phyloP scores from a whole-genome alignment of 2,113 vertebrate species.

The Eurystomus gularis region DNA sequence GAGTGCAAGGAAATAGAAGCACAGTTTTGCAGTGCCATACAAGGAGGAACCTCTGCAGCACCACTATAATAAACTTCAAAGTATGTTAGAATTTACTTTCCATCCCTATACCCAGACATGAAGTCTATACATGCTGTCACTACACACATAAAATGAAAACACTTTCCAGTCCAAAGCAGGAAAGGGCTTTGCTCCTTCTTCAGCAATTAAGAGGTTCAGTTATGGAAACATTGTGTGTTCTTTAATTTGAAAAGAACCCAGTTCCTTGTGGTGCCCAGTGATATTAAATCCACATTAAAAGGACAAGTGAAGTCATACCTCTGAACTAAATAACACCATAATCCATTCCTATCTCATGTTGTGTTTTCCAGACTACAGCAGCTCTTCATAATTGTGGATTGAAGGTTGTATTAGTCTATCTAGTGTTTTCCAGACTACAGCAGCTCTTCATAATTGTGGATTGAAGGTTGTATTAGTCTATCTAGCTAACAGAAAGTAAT shows the following conservation, averaged over 20 bases:
- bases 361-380: no score
- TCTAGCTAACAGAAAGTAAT: constrained; percentile 8
- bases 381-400: no score
- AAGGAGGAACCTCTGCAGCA: not conserved
- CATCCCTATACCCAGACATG: not conserved
- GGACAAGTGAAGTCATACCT: not conserved
- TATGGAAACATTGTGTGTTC: not conserved
- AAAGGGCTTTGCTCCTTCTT: not conserved
- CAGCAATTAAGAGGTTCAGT: not conserved
- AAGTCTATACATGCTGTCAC: constrained; percentile 28
- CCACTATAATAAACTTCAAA: not conserved
- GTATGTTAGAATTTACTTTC: not conserved
- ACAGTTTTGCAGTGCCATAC: not conserved
- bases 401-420: no score
- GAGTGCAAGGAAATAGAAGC: not conserved
- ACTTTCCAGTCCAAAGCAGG: not conserved
- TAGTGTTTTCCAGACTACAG: no score
- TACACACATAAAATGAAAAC: not conserved
- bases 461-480: constrained; percentile 21
- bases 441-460: not conserved
- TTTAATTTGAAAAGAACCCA: not conserved
- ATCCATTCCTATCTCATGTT: not conserved
- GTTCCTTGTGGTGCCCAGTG: not conserved
- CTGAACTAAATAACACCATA: not conserved
- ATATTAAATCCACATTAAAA: constrained; percentile 3